phyloP scores from a whole-genome alignment of 2,888 invertebrate species.

The Eupithecia insigniata region DNA sequence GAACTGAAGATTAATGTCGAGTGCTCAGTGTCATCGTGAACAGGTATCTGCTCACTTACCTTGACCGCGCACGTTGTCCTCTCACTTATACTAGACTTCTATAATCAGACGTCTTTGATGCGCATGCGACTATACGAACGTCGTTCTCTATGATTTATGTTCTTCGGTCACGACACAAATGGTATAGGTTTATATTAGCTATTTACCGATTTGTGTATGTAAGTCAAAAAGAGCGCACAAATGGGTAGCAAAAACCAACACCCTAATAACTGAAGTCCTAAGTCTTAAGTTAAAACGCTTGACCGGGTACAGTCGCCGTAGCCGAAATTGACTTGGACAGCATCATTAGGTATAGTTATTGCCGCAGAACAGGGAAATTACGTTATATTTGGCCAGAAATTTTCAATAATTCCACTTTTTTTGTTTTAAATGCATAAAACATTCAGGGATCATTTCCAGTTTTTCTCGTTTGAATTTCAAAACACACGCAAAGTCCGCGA shows the following conservation, averaged over 20 bases:
- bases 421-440: conserved; percentile 36
- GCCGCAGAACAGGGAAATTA: too few relatives aligned
- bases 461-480: conserved; percentile 58
- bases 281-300: too few relatives aligned
- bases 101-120: conserved; percentile 59
- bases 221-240: too few relatives aligned
- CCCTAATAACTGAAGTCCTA: too few relatives aligned
- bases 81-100: conserved; percentile 67
- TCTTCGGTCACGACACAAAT: conserved; percentile 28
- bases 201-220: too few relatives aligned
- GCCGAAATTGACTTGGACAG: too few relatives aligned
- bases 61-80: conserved; percentile 79
- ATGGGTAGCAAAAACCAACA: too few relatives aligned
- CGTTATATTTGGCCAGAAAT: conserved; percentile 1
- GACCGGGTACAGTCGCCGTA: too few relatives aligned
- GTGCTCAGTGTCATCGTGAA: conserved; percentile 69
- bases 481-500: conserved; percentile 55
- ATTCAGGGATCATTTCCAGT: conserved; percentile 37
- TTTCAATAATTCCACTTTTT: background rate
- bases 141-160: conserved; percentile 50
- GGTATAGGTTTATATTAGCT: background rate
- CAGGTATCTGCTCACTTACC: conserved; percentile 74
- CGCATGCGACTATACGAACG: conserved; percentile 47
- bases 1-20: conserved; percentile 67
- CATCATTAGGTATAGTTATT: too few relatives aligned